Evolutionary conservation across 2,888 invertebrate species (phyloP).

Genomic region (Eutolmus rufibarbis): DNA sequence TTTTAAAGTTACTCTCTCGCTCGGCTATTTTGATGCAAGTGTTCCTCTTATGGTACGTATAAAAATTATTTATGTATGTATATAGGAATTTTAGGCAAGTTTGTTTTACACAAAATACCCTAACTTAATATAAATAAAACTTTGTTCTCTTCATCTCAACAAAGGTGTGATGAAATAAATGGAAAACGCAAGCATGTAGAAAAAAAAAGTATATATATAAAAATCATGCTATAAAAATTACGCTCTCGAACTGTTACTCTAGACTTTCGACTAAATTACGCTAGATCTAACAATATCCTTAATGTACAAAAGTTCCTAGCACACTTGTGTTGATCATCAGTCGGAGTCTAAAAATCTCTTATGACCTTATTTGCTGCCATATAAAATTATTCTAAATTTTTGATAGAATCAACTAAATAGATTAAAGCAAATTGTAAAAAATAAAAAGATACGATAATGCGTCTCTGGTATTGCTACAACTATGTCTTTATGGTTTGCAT

Average conservation of each 20-base stretch:
- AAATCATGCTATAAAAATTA: conserved; percentile 27
- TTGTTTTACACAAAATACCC: not conserved
- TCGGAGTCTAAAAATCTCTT: conserved; percentile 39
- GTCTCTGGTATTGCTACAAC: not conserved
- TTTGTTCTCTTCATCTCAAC: not conserved
- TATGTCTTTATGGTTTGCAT: conserved; percentile 6
- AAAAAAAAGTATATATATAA: conserved; percentile 11
- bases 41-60: conserved; percentile 3
- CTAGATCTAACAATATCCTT: conserved; percentile 27
- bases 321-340: conserved; percentile 46
- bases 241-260: not conserved
- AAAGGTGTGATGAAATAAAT: not conserved
- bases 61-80: conserved; percentile 30
- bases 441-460: not conserved
- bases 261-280: conserved; percentile 10
- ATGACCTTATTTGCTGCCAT: not conserved
- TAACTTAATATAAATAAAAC: conserved; percentile 9
- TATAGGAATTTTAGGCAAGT: conserved; percentile 38
- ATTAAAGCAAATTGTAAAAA: not conserved
- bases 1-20: not conserved
- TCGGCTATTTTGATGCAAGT: not conserved
- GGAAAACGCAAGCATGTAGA: not conserved
- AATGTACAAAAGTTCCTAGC: conserved; percentile 44
- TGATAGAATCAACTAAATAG: not conserved
- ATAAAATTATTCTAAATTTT: conserved; percentile 14